Conservation (phyloP, 2,888 invertebrate species). For the Drosophila gaucha region DNA sequence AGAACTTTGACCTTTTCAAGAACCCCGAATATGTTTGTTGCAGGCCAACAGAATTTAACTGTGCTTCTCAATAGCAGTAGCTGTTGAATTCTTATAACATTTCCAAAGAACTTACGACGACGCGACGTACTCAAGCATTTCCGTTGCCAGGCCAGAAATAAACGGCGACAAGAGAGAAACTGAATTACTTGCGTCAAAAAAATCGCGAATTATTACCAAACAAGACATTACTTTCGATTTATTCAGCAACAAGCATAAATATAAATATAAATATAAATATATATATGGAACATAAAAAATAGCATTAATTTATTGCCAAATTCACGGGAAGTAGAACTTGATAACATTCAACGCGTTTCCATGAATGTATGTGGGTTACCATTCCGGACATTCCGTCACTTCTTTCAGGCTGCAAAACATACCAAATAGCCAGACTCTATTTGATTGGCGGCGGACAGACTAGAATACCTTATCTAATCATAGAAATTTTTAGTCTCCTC, state of each 20-base stretch:
- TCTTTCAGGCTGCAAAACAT: background rate
- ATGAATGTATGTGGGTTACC: constrained; percentile 1
- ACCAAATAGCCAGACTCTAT: background rate
- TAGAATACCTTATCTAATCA: too few species aligned
- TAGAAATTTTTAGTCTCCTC: too few species aligned
- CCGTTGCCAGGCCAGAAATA: constrained; percentile 16
- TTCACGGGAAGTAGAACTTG: background rate
- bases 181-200: constrained; percentile 24
- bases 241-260: too few species aligned
- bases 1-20: background rate
- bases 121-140: constrained; percentile 14
- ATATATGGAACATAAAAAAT: background rate
- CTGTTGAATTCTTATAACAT: background rate
- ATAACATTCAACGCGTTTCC: background rate
- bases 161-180: background rate
- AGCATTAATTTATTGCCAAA: constrained; percentile 1
- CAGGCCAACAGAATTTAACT: background rate
- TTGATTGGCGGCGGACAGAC: background rate
- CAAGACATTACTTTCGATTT: constrained; percentile 17
- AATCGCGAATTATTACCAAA: background rate
- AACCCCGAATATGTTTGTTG: background rate
- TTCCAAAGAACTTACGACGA: background rate
- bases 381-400: constrained; percentile 13
- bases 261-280: background rate
- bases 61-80: background rate